phyloP scores from a whole-genome alignment of 2,113 vertebrate species.

The Neolamprologus tretocephalus region DNA sequence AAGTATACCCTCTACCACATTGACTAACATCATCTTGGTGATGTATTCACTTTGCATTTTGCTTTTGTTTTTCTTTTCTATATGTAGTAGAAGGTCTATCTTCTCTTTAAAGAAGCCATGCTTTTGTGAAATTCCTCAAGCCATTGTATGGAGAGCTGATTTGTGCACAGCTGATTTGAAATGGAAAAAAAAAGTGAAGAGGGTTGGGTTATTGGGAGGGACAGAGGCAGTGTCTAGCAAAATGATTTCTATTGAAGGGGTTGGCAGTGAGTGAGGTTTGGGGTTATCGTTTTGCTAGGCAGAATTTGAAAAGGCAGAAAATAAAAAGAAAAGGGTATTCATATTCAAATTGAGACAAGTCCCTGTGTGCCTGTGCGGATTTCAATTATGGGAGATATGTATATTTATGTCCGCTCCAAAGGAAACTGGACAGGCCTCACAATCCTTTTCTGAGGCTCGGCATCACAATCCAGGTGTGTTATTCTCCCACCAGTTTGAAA shows the following conservation, averaged over 20 bases:
- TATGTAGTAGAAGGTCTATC: neutral
- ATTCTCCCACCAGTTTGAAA: neutral
- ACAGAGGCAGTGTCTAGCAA: neutral
- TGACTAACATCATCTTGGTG: neutral
- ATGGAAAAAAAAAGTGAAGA: neutral
- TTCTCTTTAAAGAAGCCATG: neutral
- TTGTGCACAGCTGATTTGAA: constrained; percentile 3
- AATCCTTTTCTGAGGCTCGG: neutral
- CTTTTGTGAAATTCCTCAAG: neutral
- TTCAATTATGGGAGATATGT: constrained; percentile 43
- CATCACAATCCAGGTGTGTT: neutral
- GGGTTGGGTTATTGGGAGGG: neutral
- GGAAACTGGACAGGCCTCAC: constrained; percentile 3
- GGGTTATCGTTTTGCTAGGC: constrained; percentile 29
- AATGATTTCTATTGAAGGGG: constrained; percentile 13
- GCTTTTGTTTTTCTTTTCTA: neutral
- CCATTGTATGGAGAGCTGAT: neutral
- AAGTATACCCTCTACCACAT: neutral
- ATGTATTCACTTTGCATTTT: neutral
- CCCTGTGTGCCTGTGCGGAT: constrained; percentile 3
- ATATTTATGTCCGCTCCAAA: constrained; percentile 26
- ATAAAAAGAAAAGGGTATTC: constrained; percentile 40
- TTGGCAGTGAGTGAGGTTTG: neutral
- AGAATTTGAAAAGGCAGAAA: constrained; percentile 35
- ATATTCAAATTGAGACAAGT: constrained; percentile 48